phyloP scores from a whole-genome alignment of 2,888 invertebrate genomes.

The Hipparchia sbordonii region DNA sequence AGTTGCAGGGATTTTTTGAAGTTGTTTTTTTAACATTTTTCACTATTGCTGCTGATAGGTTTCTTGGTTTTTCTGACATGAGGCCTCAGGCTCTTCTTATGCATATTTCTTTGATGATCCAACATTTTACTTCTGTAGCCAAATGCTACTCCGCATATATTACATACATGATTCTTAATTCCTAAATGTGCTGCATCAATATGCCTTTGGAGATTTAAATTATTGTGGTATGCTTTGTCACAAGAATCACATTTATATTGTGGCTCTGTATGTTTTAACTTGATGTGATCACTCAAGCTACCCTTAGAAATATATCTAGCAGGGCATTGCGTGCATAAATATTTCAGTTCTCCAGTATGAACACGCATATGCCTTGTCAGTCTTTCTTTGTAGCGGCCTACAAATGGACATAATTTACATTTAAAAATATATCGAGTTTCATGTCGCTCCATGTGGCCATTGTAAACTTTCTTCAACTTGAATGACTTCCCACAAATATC shows the following conservation, averaged over 20 bases:
- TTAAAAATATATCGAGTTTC: constrained; percentile 48
- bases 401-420: constrained; percentile 6
- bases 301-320: constrained; percentile 55
- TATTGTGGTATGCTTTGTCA: constrained; percentile 4
- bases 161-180: neutral
- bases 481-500: constrained; percentile 55
- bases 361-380: constrained; percentile 52
- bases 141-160: neutral
- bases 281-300: constrained; percentile 47
- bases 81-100: neutral
- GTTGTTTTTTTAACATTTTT: neutral
- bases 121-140: constrained; percentile 4
- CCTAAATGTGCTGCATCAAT: constrained; percentile 6
- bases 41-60: neutral
- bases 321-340: constrained; percentile 57
- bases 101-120: neutral
- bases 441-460: constrained; percentile 53
- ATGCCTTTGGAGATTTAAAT: constrained; percentile 7
- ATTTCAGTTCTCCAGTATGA: constrained; percentile 54
- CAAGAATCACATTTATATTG: constrained; percentile 6
- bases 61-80: neutral
- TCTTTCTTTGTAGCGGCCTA: constrained; percentile 40
- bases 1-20: too few relatives aligned
- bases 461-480: constrained; percentile 51
- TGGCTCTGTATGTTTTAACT: constrained; percentile 6